Base-by-base conservation (phyloP, 2,113 vertebrate species). In the Zingel zingel region DNA sequence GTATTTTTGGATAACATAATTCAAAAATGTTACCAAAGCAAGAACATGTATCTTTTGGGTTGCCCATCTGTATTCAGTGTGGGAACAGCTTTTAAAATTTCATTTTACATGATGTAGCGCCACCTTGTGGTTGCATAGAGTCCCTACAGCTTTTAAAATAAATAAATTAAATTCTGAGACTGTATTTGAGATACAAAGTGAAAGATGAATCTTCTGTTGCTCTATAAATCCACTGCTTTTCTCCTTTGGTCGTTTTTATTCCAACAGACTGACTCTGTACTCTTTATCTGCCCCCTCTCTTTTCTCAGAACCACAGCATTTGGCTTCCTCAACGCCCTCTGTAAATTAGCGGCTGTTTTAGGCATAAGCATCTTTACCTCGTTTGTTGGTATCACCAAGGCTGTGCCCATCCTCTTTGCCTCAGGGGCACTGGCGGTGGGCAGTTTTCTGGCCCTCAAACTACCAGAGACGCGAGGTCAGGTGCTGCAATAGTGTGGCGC, bases 361-460 rank as follows among this genome's bases (percentile, higher is more conserved):
- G 98, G 98, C 56, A 99, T 99, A 91, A 98, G 97, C 95, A 98
- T 98, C 95, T 99, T 99, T 93, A 97, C 97, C 0, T 99, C 98
- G 18, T 98, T 99, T 6, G 98, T 99, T 47, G 97, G 97, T 3
- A 96, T 99, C 93, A 98, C 97, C 87, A 98, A 99, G 93, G 97
- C 98, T 0, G 97, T 98, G 74, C 98, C 98, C 88, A 99, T 99
- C 93, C 92, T 99, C 19, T 95, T 99, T 3, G 98, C 98, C 25
- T 98, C 98, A 0, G 96, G 96, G 0, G 98, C 98, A 0, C 95
- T 99, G 80, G 97, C 97, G 0, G 93, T 94, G 0, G 98, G 98
- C 89, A 98, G 98, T 88, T 98, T 97, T 85, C 93, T 99, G 86
- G 98, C 98, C 39, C 92, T 99, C 61, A 99, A 98, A 91, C 94